These are phyloP conservation scores for Elymnias hypermnestra DNA, from an alignment of 1,140 invertebrate species.

Conservation along the genomic window DNA sequence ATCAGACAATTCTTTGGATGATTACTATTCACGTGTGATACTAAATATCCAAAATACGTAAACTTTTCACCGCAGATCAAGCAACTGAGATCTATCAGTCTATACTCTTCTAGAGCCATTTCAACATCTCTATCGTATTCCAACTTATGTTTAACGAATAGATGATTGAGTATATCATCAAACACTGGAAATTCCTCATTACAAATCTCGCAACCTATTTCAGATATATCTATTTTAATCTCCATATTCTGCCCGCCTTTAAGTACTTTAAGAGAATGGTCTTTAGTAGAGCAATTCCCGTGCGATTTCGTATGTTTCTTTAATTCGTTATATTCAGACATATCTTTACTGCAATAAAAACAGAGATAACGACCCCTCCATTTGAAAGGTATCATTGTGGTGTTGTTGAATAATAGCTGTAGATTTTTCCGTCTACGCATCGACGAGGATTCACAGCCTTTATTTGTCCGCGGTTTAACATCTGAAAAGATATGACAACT, in stretches of 20 bases:
- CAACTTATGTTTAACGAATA: slow-evolving; percentile 45
- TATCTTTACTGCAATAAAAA: slow-evolving; percentile 62
- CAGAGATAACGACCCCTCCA: slow-evolving; percentile 65
- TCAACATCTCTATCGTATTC: slow-evolving; percentile 52
- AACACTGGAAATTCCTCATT: slow-evolving; percentile 35
- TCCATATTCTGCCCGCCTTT: slow-evolving; percentile 65
- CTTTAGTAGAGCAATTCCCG: slow-evolving; percentile 46
- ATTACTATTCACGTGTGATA: slow-evolving; percentile 56
- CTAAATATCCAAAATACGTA: slow-evolving; percentile 59
- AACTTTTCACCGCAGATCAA: slow-evolving; percentile 48
- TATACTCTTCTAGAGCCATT: slow-evolving; percentile 60
- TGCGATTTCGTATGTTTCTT: slow-evolving; percentile 55
- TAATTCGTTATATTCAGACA: slow-evolving; percentile 43
- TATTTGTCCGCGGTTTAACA: slow-evolving; percentile 49
- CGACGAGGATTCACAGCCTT: slow-evolving; percentile 49
- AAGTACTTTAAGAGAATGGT: slow-evolving; percentile 55
- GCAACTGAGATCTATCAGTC: slow-evolving; percentile 46
- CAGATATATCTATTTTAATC: slow-evolving; percentile 60
- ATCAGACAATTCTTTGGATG: slow-evolving; percentile 60
- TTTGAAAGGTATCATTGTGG: slow-evolving; percentile 62
- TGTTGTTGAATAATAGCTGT: slow-evolving; percentile 60
- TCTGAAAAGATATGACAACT: slow-evolving; percentile 59
- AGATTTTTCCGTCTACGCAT: slow-evolving; percentile 57
- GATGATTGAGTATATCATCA: slow-evolving; percentile 46
- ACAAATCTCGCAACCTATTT: slow-evolving; percentile 50